Conservation (phyloP, 2,888 invertebrate genomes). For the Protonemura montana region DNA sequence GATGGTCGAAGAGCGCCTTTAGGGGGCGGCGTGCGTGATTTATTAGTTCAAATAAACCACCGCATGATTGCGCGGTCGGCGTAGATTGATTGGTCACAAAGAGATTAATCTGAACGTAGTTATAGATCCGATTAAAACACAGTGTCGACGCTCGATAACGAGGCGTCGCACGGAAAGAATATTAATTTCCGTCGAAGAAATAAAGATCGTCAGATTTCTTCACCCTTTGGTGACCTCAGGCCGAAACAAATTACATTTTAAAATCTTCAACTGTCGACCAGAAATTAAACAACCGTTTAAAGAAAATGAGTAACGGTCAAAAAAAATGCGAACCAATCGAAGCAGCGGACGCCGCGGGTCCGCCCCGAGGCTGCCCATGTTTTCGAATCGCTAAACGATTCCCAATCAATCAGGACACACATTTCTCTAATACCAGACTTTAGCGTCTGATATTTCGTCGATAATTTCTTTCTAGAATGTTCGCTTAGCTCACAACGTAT, state of each 20-base stretch:
- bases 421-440: background rate
- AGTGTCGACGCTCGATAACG: background rate
- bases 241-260: background rate
- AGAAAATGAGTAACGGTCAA: background rate
- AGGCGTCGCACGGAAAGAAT: background rate
- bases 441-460: background rate
- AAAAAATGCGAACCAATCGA: background rate
- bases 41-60: conserved; percentile 19
- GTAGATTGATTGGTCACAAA: background rate
- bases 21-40: conserved; percentile 38
- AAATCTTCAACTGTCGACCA: background rate
- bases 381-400: background rate
- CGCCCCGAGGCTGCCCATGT: background rate
- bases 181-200: background rate
- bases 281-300: background rate
- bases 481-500: too few relatives aligned
- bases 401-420: background rate
- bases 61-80: background rate
- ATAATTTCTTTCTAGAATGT: background rate
- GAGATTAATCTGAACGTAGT: background rate
- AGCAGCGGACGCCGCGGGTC: background rate
- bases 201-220: background rate
- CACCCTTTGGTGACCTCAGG: background rate
- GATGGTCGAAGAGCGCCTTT: background rate
- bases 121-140: background rate